Evolutionary conservation across 2,888 invertebrate genomes (phyloP), one percentile per base, ranked within the genome.

Genomic region (Sphaerophoria taeniata): DNA sequence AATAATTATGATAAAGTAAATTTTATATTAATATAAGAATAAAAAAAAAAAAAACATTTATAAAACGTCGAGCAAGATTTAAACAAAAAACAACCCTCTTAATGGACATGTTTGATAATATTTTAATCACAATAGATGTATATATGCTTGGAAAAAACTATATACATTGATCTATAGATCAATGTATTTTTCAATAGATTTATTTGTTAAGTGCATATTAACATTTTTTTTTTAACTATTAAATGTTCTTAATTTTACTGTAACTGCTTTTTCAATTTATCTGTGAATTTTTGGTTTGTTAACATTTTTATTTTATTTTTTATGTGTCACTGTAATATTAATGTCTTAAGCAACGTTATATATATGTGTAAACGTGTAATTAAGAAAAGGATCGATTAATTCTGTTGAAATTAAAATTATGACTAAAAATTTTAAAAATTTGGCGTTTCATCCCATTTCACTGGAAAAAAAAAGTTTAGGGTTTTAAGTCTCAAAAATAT

Each of bases 1-100:
- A 85, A 89, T 88, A 89, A 90, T 90, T 89, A 88, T 87, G 79
- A 76, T 82, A 69, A 71, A 63, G 74, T 51, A 65, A 69, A 70
- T 45, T 36, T 39, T 67, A 51, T 61, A 76, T 71, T 7, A 65
- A 70, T 58, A 53, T 14, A 58, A 65, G 71, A 24, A 11, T 65
- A 33, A 61, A 55, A 67, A 11, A 12, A 24, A 43, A 11, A 43
- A 43, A 43, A 43, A 5, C 7, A 43, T 9, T 5, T 11, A 9
- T 43, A 51, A 55, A 69, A 78, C 51, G 51, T 88, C 88, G 84
- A 88, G 87, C 67, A 86, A 87, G 71, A 78, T 85, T 82, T 87
- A 85, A 88, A 83, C 67, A 65, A 86, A 87, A 24, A 53, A 55
- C 67, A 36, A 14, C 34, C 9, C 51, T 71, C 72, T 79, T 60